Evolutionary conservation across 2,113 vertebrate genomes (phyloP).

Genomic region (Oryctolagus cuniculus): DNA sequence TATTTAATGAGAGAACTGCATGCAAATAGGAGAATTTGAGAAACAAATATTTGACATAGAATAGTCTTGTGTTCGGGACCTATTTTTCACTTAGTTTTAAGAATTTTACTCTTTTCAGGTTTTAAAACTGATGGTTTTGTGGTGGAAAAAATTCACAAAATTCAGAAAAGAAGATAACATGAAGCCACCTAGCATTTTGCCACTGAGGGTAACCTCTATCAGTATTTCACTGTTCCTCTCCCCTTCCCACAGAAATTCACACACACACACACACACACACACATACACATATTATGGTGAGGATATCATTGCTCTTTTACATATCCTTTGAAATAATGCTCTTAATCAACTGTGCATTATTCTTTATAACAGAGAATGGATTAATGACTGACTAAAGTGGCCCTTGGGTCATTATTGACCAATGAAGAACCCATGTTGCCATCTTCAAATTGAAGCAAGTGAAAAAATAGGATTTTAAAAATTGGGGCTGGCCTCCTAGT

Average conservation of each 20-base stretch:
- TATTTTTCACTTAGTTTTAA: constrained; percentile 14
- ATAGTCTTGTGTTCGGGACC: neutral
- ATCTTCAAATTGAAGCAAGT: neutral
- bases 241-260: neutral
- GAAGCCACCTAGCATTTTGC: neutral
- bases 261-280: neutral
- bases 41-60: neutral
- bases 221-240: neutral
- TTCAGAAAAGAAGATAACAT: neutral
- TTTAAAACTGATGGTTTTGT: constrained; percentile 31
- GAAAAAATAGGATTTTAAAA: neutral
- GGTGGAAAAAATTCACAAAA: neutral
- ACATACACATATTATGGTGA: neutral
- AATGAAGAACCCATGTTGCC: neutral
- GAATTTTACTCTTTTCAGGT: constrained; percentile 15
- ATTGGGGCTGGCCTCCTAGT: neutral
- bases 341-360: neutral
- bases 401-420: neutral
- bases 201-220: no score
- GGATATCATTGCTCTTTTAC: neutral
- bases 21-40: neutral
- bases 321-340: neutral
- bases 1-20: constrained; percentile 36
- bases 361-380: neutral
- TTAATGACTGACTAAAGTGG: neutral